Conservation (phyloP, 2,797 vertebrate genomes). For the Ciconia nigra region DNA sequence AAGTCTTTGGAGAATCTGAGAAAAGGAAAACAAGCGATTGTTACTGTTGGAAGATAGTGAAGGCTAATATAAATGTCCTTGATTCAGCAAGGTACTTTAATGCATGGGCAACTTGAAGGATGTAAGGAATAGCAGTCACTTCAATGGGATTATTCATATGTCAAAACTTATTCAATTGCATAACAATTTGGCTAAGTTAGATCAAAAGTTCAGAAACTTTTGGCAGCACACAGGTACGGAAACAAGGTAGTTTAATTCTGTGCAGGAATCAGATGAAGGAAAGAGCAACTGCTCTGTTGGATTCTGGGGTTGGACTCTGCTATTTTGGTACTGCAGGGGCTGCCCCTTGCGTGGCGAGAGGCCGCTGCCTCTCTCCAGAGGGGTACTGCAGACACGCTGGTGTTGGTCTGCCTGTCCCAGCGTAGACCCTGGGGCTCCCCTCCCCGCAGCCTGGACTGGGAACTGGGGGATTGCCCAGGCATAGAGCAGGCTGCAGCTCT, state of each 20-base stretch:
- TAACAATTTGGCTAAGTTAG: background rate
- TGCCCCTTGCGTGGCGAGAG: fast-evolving
- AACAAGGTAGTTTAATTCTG: background rate
- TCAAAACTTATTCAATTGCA: background rate
- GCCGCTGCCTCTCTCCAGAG: background rate
- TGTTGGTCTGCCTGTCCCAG: background rate
- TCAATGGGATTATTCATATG: background rate
- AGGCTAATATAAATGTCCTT: background rate
- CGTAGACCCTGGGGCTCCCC: background rate
- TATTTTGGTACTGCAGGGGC: background rate
- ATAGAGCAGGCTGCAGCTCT: background rate
- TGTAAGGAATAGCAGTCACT: background rate
- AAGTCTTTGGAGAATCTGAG: background rate
- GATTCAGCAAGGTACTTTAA: background rate
- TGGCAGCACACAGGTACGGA: background rate
- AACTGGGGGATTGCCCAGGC: fast-evolving
- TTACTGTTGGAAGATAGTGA: background rate
- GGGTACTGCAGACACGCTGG: background rate
- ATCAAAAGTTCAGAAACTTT: background rate
- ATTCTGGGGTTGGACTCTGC: background rate
- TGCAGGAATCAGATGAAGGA: background rate
- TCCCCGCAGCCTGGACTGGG: background rate
- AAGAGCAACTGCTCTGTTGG: background rate
- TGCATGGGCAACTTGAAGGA: background rate
- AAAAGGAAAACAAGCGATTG: background rate